phyloP scores from a whole-genome alignment of 2,113 vertebrate genomes.

The Willisornis vidua region DNA sequence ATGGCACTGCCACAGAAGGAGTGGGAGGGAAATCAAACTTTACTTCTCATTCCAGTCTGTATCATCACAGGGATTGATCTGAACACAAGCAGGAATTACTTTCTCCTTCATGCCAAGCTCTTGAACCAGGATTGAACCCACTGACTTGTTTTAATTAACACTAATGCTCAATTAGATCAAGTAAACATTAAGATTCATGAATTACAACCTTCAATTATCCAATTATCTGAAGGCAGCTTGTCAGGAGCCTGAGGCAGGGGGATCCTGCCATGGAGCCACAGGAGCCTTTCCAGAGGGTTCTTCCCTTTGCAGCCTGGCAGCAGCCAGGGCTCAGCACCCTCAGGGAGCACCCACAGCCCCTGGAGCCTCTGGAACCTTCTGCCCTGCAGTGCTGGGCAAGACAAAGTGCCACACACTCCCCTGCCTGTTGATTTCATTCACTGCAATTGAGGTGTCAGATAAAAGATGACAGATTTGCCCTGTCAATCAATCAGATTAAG shows the following conservation, averaged over 20 bases:
- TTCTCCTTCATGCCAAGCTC: neutral
- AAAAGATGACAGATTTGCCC: neutral
- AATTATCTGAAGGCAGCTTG: neutral
- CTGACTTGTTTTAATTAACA: slow-evolving; percentile 3
- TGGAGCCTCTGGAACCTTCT: neutral
- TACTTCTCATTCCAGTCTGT: neutral
- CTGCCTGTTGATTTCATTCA: neutral
- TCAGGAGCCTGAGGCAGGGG: neutral
- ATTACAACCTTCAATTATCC: neutral
- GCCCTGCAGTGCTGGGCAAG: neutral
- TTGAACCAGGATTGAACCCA: neutral
- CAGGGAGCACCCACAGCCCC: rapidly evolving
- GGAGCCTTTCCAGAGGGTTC: neutral
- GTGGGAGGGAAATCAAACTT: neutral
- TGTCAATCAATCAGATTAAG: neutral
- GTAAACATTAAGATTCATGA: neutral
- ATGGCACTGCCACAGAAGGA: neutral
- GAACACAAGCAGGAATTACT: neutral
- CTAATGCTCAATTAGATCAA: neutral
- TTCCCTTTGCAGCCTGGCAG: neutral
- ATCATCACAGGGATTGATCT: neutral
- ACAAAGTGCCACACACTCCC: neutral
- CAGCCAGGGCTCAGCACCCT: rapidly evolving
- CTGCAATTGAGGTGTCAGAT: neutral
- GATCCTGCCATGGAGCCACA: neutral